These are phyloP conservation scores for Patiria miniata DNA, from an alignment of 35 echinoderm and acorn worm species.

Conservation along the genomic window DNA sequence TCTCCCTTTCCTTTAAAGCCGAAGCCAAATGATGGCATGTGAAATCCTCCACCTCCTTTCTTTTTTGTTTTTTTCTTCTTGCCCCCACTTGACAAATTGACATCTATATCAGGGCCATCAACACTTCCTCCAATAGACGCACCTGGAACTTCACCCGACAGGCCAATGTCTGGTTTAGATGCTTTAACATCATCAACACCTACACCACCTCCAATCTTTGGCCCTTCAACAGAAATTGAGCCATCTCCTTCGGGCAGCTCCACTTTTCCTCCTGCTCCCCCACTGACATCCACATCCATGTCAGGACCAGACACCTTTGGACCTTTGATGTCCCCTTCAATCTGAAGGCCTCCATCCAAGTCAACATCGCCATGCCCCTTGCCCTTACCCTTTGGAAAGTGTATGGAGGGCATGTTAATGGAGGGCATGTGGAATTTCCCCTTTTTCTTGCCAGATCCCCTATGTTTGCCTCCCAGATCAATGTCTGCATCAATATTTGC, in stretches of 20 bases:
- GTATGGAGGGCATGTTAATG: conserved; percentile 35
- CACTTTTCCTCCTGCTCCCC: conserved; percentile 27
- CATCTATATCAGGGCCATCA: conserved; percentile 11
- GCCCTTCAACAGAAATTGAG: conserved; percentile 24
- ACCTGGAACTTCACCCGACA: conserved; percentile 24
- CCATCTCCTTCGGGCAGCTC: conserved; percentile 42
- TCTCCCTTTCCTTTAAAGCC: conserved; percentile 16
- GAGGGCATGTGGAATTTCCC: conserved; percentile 16
- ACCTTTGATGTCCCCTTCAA: conserved; percentile 29
- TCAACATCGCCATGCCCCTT: conserved; percentile 36
- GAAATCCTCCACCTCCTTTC: conserved; percentile 51
- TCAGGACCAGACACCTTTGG: conserved; percentile 40
- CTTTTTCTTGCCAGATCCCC: conserved; percentile 8
- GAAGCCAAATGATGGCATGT: conserved; percentile 45
- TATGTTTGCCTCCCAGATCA: conserved; percentile 19
- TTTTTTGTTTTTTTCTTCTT: conserved; percentile 64
- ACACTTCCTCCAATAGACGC: conserved; percentile 32
- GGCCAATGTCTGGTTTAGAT: conserved; percentile 28
- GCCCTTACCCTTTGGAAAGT: conserved; percentile 23
- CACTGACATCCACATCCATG: conserved; percentile 32
- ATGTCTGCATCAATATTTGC: conserved; percentile 41
- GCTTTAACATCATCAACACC: conserved; percentile 35
- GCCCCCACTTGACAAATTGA: conserved; percentile 37
- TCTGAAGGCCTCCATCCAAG: background rate
- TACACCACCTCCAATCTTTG: conserved; percentile 37